Evolutionary conservation across 2,888 invertebrate species (phyloP).

Genomic region (Scaptomyza cyrtandrae): DNA sequence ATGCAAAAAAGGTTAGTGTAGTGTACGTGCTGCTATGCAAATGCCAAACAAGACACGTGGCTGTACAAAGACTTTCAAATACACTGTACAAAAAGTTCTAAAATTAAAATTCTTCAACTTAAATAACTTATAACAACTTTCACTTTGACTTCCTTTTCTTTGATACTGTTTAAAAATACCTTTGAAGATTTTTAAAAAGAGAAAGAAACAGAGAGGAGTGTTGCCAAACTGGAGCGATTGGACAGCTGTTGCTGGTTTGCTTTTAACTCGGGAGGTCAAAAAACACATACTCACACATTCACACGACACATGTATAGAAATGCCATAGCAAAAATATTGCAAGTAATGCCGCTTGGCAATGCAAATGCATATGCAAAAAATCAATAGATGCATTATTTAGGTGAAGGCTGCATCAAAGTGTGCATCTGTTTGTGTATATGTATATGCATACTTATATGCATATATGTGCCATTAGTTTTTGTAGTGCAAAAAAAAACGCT

Average conservation of each 20-base stretch:
- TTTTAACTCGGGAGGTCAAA: conserved; percentile 46
- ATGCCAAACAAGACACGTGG: conserved; percentile 64
- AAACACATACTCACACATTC: conserved; percentile 8
- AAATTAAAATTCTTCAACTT: neutral
- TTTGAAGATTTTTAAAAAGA: neutral
- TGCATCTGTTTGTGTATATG: conserved; percentile 14
- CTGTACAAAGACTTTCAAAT: conserved; percentile 30
- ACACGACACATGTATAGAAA: conserved; percentile 17
- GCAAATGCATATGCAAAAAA: conserved; percentile 62
- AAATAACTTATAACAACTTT: neutral
- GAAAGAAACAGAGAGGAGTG: conserved; percentile 6
- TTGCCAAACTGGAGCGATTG: conserved; percentile 39
- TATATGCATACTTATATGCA: neutral
- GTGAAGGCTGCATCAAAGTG: conserved; percentile 65
- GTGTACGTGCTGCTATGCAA: conserved; percentile 69
- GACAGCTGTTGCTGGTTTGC: conserved; percentile 67
- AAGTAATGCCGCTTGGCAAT: conserved; percentile 60
- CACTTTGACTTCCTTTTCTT: neutral
- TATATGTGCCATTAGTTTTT: conserved; percentile 20
- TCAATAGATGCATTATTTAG: conserved; percentile 70
- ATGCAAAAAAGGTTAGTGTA: conserved; percentile 14
- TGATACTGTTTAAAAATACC: neutral
- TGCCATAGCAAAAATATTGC: conserved; percentile 28
- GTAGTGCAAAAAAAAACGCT: conserved; percentile 35
- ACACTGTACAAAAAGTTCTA: neutral